Percentiles rank a stretch among this genome's conserved stretches.
phyloP scores from a whole-genome alignment of 2,113 vertebrate species.

The Paramormyrops kingsleyae region DNA sequence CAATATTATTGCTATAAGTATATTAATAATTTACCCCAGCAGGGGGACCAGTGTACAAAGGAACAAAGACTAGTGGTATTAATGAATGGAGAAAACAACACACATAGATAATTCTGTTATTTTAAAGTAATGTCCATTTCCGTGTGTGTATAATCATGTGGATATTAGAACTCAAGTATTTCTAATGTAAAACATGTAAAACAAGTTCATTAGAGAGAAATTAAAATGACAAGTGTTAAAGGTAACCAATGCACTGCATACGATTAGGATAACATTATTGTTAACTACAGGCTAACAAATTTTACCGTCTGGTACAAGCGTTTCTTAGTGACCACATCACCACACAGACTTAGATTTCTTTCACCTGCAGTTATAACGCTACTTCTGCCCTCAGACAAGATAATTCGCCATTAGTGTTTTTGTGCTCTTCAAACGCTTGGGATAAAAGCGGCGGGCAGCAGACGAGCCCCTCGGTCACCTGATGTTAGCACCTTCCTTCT shows the following conservation, averaged over 20 bases:
- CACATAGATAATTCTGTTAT: neutral
- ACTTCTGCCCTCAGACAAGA: neutral
- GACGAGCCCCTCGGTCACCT: neutral
- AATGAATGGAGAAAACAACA: neutral
- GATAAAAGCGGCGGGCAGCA: neutral
- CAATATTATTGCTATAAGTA: constrained; percentile 36
- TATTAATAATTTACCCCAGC: constrained; percentile 56
- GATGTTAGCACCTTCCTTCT: neutral
- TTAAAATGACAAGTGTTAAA: neutral
- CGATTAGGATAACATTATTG: neutral
- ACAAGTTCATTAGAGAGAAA: neutral
- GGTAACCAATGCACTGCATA: neutral
- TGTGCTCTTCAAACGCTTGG: neutral
- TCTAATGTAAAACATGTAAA: neutral
- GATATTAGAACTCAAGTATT: neutral
- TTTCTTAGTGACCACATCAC: neutral
- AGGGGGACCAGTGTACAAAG: constrained; percentile 60
- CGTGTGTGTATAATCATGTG: neutral
- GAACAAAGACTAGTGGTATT: neutral
- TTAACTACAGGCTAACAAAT: neutral
- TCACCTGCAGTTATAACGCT: neutral
- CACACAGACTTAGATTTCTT: neutral
- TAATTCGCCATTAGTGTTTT: neutral
- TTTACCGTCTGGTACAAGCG: neutral
- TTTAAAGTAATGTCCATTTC: neutral